phyloP scores from a whole-genome alignment of 1,140 invertebrate species.

The Heterodera carotae region DNA sequence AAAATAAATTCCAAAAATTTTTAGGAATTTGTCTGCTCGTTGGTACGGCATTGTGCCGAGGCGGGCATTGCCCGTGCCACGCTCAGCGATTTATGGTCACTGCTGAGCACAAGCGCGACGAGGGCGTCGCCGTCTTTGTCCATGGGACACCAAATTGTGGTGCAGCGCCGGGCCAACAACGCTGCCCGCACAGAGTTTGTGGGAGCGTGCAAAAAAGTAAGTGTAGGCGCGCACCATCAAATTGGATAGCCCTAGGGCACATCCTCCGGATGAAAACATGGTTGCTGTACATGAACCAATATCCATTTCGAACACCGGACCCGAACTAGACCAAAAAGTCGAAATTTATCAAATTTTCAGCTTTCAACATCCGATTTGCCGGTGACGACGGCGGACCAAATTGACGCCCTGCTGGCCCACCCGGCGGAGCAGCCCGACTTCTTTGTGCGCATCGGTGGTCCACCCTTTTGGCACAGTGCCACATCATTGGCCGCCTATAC shows the following conservation, averaged over 20 bases:
- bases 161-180: background rate
- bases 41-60: background rate
- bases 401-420: background rate
- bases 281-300: too few relatives aligned
- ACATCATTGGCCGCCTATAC: constrained; percentile 34
- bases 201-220: background rate
- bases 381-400: background rate
- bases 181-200: background rate
- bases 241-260: too few relatives aligned
- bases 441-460: constrained; percentile 38
- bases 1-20: constrained; percentile 1
- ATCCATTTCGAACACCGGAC: too few relatives aligned
- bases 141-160: background rate
- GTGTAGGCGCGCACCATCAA: background rate
- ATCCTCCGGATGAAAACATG: too few relatives aligned
- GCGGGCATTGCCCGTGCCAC: constrained; percentile 32
- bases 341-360: background rate
- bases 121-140: background rate
- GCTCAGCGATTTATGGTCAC: constrained; percentile 39
- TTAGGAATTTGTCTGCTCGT: background rate
- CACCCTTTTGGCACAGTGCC: background rate
- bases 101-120: too few relatives aligned
- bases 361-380: background rate
- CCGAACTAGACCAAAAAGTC: too few relatives aligned
- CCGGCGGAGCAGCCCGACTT: constrained; percentile 43